Evolutionary conservation across 1,140 invertebrate genomes (phyloP), one percentile per base, ranked within the genome.

Genomic region (Caenorhabditis tropicalis): DNA sequence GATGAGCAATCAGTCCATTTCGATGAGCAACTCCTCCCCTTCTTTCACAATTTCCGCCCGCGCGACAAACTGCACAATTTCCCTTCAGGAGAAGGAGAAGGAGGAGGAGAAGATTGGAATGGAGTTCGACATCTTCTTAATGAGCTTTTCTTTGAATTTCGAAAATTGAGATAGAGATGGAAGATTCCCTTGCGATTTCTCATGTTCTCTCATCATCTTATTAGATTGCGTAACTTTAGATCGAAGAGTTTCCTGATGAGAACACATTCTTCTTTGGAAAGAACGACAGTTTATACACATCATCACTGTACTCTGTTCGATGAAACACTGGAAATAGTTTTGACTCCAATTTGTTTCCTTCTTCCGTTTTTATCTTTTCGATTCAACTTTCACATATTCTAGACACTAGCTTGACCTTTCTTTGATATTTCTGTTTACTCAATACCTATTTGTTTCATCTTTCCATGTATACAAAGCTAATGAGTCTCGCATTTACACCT

Each of bases 21-120:
- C 4, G 58, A 65, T 74, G 65, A 74, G 65, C 65, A 56, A 56
- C 53, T 56, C 53, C 21, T 31, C 33, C 65, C 12, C 58, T 33
- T 74, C 65, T 74, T 74, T 46, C 65, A 74, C 65, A 74, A 74
- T 74, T 74, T 74, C 65, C 65, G 33, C 65, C 65, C 10, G n/a
- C 33, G 36, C 65, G 58, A 74, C 65, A 74, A 74, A 74, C 65
- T 74, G 65, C 33, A 24, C 65, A 74, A 74, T 74, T 74, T 74
- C 65, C 65, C 19, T 5, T 7, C 21, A 43, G 33, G 39, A 29
- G 16, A 21, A 43, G 15, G 27, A 24, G n/a, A 19, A 74, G 6
- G 33, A n/a, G n/a, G n/a, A n/a, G n/a, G n/a, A n/a, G n/a, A n/a
- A n/a, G n/a, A n/a, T n/a, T n/a, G 65, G 65, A 74, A 74, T 74